Percentiles rank a stretch among this genome's conserved stretches.
These are phyloP conservation scores for Myotis vivesi DNA, from an alignment of 2,797 vertebrate species.

Conservation along the genomic window DNA sequence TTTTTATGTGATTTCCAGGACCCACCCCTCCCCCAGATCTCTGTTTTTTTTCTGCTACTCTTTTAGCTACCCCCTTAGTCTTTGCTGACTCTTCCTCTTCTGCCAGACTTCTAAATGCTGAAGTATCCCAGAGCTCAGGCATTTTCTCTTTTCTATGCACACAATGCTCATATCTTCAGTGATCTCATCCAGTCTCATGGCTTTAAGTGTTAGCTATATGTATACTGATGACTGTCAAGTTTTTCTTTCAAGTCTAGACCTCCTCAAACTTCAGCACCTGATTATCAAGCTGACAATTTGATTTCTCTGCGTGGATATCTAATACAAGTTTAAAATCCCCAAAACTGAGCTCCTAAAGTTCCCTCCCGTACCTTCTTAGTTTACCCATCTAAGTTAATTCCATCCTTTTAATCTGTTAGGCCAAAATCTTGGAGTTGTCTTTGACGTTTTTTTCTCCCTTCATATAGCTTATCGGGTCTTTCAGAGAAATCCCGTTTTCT, in stretches of 20 bases:
- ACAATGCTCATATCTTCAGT: neutral
- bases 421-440: neutral
- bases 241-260: neutral
- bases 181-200: neutral
- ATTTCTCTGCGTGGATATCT: neutral
- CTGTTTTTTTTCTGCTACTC: neutral
- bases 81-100: neutral
- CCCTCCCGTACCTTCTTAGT: neutral
- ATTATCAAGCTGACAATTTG: neutral
- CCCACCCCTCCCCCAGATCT: neutral
- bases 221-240: neutral
- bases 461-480: neutral
- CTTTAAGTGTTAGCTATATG: neutral
- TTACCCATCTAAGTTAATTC: neutral
- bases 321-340: slow-evolving; percentile 25
- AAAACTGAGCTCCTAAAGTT: neutral
- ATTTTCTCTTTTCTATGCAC: neutral
- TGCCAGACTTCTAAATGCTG: neutral
- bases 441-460: neutral
- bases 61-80: neutral
- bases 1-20: neutral
- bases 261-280: neutral
- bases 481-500: slow-evolving; percentile 11
- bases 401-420: neutral
- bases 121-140: neutral